phyloP scores from a whole-genome alignment of 2,797 vertebrate species.

The Balearica regulorum region DNA sequence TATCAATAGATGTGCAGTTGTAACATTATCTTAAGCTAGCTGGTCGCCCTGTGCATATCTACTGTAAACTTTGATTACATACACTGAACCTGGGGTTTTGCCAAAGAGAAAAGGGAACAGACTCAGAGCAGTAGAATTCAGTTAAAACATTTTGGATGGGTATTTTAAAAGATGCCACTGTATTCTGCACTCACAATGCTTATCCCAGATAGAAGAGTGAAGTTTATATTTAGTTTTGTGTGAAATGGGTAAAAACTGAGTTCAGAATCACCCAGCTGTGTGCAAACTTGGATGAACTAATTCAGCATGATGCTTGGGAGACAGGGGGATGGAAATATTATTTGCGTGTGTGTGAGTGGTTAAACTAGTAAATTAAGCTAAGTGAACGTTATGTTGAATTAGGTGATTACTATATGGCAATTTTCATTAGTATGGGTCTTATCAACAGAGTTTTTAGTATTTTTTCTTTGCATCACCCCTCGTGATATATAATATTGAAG shows the following conservation, averaged over 20 bases:
- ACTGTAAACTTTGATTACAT: neutral
- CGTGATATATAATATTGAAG: neutral
- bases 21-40: neutral
- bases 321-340: neutral
- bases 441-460: neutral
- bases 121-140: neutral
- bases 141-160: neutral
- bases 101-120: neutral
- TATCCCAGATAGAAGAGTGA: neutral
- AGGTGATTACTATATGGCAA: neutral
- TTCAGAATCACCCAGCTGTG: neutral
- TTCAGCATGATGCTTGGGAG: neutral
- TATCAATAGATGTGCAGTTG: neutral
- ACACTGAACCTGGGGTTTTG: neutral
- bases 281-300: neutral
- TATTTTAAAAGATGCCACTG: neutral
- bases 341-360: neutral
- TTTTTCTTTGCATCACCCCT: neutral
- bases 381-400: neutral
- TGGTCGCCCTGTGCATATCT: neutral
- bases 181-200: neutral
- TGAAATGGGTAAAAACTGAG: neutral
- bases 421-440: neutral
- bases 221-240: neutral
- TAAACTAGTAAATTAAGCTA: neutral